phyloP scores from a whole-genome alignment of 1,140 invertebrate species.

The Drosophila obscura region DNA sequence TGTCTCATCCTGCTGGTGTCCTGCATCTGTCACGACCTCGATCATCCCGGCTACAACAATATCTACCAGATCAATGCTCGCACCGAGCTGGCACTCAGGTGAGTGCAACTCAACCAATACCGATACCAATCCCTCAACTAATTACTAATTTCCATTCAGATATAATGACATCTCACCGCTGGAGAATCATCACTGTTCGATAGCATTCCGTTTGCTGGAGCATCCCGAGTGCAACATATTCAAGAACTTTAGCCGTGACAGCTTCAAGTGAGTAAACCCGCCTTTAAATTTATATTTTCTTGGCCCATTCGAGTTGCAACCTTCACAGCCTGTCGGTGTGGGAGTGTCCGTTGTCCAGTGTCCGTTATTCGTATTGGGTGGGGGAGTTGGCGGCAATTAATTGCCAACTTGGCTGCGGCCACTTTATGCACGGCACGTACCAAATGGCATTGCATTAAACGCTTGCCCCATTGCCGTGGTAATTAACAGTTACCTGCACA shows the following conservation, averaged over 20 bases:
- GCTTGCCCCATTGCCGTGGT: slow-evolving; percentile 69
- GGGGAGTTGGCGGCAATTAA: slow-evolving; percentile 73
- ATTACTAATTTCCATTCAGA: slow-evolving; percentile 29
- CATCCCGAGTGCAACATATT: slow-evolving; percentile 92
- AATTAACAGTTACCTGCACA: slow-evolving; percentile 67
- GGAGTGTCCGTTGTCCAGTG: background rate
- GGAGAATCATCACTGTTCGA: slow-evolving; percentile 95
- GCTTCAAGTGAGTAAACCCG: slow-evolving; percentile 85
- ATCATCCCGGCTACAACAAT: slow-evolving; percentile 96
- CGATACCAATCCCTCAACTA: background rate
- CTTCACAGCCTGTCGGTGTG: too few species aligned
- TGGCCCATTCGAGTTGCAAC: slow-evolving; percentile 8
- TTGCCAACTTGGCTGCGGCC: slow-evolving; percentile 85
- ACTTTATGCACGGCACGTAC: slow-evolving; percentile 79
- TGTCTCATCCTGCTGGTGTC: slow-evolving; percentile 92
- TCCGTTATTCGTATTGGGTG: too few species aligned
- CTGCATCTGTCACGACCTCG: slow-evolving; percentile 95
- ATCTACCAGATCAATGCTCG: slow-evolving; percentile 95
- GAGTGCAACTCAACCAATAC: background rate
- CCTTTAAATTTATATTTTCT: background rate
- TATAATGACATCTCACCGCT: slow-evolving; percentile 96
- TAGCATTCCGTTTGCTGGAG: slow-evolving; percentile 92
- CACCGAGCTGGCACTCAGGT: slow-evolving; percentile 92
- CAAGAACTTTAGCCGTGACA: slow-evolving; percentile 87
- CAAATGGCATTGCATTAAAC: slow-evolving; percentile 79